phyloP scores from a whole-genome alignment of 2,888 invertebrate genomes.

The Tenthredo amoena region DNA sequence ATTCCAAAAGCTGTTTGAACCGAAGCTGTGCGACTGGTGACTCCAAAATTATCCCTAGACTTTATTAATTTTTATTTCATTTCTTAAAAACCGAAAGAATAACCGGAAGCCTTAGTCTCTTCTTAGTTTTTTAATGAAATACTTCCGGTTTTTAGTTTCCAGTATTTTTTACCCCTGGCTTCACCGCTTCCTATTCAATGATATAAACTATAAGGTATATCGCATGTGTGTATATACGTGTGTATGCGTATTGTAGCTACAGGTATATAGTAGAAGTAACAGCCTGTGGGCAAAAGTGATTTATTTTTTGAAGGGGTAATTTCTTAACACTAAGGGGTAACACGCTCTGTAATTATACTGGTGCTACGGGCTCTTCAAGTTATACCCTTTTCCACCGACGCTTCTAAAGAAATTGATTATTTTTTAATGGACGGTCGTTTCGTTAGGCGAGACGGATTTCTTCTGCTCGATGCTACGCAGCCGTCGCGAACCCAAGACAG shows the following conservation, averaged over 20 bases:
- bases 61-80: no score
- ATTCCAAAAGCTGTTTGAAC: background rate
- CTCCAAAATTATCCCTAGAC: no score
- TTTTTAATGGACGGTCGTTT: slow-evolving; percentile 52
- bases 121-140: background rate
- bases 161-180: slow-evolving; percentile 7
- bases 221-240: background rate
- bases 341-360: slow-evolving; percentile 52
- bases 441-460: slow-evolving; percentile 47
- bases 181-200: background rate
- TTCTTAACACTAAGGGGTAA: slow-evolving; percentile 53
- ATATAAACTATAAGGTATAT: background rate
- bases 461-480: slow-evolving; percentile 15
- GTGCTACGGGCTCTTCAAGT: slow-evolving; percentile 26
- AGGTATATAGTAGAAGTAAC: slow-evolving; percentile 9
- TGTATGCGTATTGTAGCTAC: background rate
- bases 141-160: slow-evolving; percentile 35
- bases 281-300: slow-evolving; percentile 50
- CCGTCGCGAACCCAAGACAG: slow-evolving; percentile 31
- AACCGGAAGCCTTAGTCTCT: background rate
- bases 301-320: slow-evolving; percentile 52
- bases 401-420: slow-evolving; percentile 49
- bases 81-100: background rate
- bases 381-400: slow-evolving; percentile 49
- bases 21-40: background rate